Base-by-base conservation (phyloP, 1,140 invertebrate genomes). In the Trichonephila inaurata region DNA sequence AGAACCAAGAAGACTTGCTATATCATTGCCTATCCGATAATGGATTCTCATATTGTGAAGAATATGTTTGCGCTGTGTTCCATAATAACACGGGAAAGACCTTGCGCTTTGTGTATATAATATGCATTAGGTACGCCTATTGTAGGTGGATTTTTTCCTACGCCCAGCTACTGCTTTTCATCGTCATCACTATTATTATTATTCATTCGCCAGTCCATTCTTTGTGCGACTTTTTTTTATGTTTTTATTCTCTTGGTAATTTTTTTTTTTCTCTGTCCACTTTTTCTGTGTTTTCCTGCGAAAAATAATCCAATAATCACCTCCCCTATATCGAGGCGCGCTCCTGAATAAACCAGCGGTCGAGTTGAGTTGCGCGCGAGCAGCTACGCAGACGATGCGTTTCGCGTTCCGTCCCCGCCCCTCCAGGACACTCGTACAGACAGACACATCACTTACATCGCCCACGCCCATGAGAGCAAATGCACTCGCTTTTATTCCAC, bases 21-120 rank as follows among this genome's bases (percentile, higher is more conserved):
- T 89, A 93, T 81, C 72, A 89, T 93, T 88, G 58, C 86, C 69
- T 64, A 93, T 93, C 58, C 64, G 85, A 93, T 93, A 93, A 93
- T 93, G 92, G 92, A 93, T 93, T 93, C 85, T 93, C 92, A 89
- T 87, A 93, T 93, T 89, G 85, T 93, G 60, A 93, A 93, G 92
- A 88, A 93, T 93, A 86, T 93, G 92, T 93, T 88, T 93, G 92
- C 64, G 51, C 33, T 89, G 60, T 72, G 58, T 86, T 77, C 86
- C 81, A 81, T 81, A 89, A 89, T 64, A 89, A 92, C 81, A 72
- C 24, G 62, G 81, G 81, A 72, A 92, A 93, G 72, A 81, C 58
- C 66, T 81, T 81, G 66, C 58, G 69, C 85, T 93, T 89, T 88
- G 85, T 88, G 60, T 64, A 82, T 89, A 82, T 89, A 93, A 93